Evolutionary conservation across 1,140 invertebrate genomes (phyloP), one percentile per base, ranked within the genome.

Genomic region (Nymphalis io): DNA sequence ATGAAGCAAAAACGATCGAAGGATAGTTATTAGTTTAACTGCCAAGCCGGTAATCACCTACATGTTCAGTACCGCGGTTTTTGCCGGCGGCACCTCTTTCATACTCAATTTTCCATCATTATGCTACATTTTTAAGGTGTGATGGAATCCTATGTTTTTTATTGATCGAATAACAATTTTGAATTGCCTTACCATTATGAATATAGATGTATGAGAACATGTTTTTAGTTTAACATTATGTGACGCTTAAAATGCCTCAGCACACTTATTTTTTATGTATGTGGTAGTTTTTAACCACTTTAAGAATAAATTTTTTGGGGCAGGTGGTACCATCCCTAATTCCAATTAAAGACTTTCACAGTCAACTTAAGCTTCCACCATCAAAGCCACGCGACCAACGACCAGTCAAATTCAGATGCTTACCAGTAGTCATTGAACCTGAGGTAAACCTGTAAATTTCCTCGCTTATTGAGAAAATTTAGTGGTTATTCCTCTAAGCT

Each of bases 91-190:
- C 78, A 70, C 59, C 48, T 59, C 75, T 79, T 75, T 73, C 72
- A 79, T 78, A 78, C 66, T 76, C 75, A 70, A 66, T 78, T 83
- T 76, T 63, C 63, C 63, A 76, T 83, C 82, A 83, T 82, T 83
- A 74, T 40, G 57, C 64, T 38, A 62, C 60, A 68, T 68, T 70
- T 62, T 61, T 60, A 20, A 59, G 39, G 66, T 77, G 67, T 68
- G 69, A 70, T 46, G 67, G 63, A 42, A 74, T 74, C 51, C 44
- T 18, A 65, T 62, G 59, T 51, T 46, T 69, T 58, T 73, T 68
- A n/a, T 39, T 16, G 38, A 64, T 60, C 42, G 38, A 60, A 13
- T 44, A 60, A 20, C 18, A 20, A 39, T 27, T 55, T 23, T 15
- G n/a, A 27, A 15, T 27, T 23, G 3, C 23, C 13, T 12, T 27